phyloP scores from a whole-genome alignment of 2,797 vertebrate species.

The Muscicapa striata region DNA sequence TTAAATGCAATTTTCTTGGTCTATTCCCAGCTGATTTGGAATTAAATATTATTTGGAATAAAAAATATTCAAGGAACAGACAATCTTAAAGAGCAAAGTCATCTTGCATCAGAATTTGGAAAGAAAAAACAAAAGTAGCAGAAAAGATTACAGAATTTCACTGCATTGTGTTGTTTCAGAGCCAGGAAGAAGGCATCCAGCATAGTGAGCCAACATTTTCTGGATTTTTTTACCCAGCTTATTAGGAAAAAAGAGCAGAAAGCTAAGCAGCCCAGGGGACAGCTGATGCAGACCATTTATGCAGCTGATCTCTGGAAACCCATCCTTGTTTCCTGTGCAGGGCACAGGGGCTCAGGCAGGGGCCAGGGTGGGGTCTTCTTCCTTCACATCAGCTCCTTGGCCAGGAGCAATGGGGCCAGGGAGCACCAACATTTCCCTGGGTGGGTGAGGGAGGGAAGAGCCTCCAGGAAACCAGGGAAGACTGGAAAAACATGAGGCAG shows the following conservation, averaged over 20 bases:
- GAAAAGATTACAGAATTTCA: background rate
- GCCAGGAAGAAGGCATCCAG: background rate
- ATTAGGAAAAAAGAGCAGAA: background rate
- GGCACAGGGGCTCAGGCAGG: fast-evolving
- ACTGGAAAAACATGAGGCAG: background rate
- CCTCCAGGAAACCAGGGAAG: background rate
- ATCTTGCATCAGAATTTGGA: background rate
- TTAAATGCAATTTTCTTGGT: background rate
- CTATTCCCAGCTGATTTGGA: background rate
- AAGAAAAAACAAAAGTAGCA: background rate
- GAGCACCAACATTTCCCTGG: background rate
- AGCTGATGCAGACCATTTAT: fast-evolving
- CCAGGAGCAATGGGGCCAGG: background rate
- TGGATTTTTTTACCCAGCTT: background rate
- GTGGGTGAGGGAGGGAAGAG: background rate
- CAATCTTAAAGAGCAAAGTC: background rate
- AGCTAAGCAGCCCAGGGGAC: background rate
- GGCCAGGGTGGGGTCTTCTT: background rate
- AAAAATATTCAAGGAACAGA: background rate
- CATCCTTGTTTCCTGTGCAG: background rate
- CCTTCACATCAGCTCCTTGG: fast-evolving
- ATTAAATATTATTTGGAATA: background rate
- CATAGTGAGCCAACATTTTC: background rate
- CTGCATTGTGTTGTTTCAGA: background rate
- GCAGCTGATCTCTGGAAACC: background rate